Evolutionary conservation across 1,140 invertebrate species (phyloP).

Genomic region (Hydropsyche tenuis): DNA sequence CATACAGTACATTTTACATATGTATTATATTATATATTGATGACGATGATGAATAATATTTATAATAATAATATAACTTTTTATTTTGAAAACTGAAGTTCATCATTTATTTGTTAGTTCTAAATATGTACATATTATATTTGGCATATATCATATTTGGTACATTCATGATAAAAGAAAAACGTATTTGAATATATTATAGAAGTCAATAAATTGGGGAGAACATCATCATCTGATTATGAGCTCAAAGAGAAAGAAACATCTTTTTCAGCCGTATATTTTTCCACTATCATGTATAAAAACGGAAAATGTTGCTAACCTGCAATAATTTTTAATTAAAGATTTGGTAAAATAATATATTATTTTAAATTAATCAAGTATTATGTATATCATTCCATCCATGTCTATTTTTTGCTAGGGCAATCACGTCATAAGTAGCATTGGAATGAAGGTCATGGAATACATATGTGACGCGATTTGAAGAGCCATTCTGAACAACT

Average conservation of each 20-base stretch:
- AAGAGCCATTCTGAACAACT: constrained; percentile 50
- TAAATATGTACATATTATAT: too few species aligned
- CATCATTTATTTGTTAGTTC: too few species aligned
- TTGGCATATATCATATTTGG: too few species aligned
- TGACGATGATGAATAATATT: too few species aligned
- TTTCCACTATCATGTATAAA: constrained; percentile 59
- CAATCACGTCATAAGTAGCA: constrained; percentile 73
- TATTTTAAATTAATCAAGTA: not conserved
- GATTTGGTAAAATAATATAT: not conserved
- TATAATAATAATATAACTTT: too few species aligned
- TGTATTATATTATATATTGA: too few species aligned
- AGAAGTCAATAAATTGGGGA: not conserved
- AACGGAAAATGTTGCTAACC: constrained; percentile 71
- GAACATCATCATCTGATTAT: not conserved
- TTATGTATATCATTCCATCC: constrained; percentile 70
- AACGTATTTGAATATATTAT: not conserved
- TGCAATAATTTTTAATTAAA: constrained; percentile 49
- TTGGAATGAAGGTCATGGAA: constrained; percentile 66
- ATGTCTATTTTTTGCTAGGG: constrained; percentile 74
- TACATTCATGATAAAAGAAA: not conserved
- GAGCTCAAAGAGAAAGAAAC: constrained; percentile 20
- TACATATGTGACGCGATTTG: constrained; percentile 60
- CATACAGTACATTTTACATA: too few species aligned
- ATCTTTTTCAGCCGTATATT: constrained; percentile 30
- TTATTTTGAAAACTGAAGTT: too few species aligned